Evolutionary conservation across 1,140 invertebrate genomes (phyloP).

Genomic region (Eueides isabella): DNA sequence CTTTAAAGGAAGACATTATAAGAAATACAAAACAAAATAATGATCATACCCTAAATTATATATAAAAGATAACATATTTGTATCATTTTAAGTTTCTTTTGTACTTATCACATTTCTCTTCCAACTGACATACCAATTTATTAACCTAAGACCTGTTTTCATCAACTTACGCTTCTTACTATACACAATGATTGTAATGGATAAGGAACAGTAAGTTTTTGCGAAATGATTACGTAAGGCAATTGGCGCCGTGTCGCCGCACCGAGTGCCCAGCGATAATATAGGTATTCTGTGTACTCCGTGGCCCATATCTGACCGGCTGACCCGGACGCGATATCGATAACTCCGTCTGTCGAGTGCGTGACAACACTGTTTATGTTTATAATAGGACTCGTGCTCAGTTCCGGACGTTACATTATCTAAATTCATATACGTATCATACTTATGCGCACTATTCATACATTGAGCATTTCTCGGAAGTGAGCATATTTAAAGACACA

Average conservation of each 20-base stretch:
- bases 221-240: slow-evolving; percentile 30
- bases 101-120: not conserved
- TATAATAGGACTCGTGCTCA: slow-evolving; percentile 49
- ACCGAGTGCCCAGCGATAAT: slow-evolving; percentile 29
- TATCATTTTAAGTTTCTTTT: not conserved
- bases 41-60: not conserved
- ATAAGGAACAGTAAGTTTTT: not conserved
- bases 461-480: no score
- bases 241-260: slow-evolving; percentile 33
- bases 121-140: slow-evolving; percentile 1
- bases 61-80: slow-evolving; percentile 2
- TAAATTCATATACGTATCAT: not conserved
- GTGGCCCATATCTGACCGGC: slow-evolving; percentile 53
- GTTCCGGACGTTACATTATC: slow-evolving; percentile 39
- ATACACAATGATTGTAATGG: not conserved
- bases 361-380: slow-evolving; percentile 67
- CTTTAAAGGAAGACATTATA: not conserved
- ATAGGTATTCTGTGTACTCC: slow-evolving; percentile 52
- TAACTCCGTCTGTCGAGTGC: slow-evolving; percentile 64
- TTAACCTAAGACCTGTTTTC: slow-evolving; percentile 1
- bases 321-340: slow-evolving; percentile 69
- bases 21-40: not conserved
- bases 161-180: slow-evolving; percentile 1
- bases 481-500: no score
- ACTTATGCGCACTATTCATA: no score